A percentile compares a stretch with the other conserved stretches of the same genome.
phyloP scores from a whole-genome alignment of 2,113 vertebrate species.

The Lagopus muta region DNA sequence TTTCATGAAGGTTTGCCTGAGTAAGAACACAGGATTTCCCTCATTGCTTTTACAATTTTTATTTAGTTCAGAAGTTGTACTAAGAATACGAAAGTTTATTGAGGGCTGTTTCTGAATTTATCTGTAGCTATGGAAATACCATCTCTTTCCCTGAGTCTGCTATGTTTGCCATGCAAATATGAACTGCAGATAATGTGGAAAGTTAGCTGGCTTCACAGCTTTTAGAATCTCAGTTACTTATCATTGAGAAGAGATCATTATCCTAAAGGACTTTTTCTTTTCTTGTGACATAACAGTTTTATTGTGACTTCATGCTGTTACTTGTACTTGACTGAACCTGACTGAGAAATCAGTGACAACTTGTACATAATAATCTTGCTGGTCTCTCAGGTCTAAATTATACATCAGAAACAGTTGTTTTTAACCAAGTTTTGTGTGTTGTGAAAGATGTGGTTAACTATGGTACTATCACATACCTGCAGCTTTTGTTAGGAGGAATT shows the following conservation, averaged over 20 bases:
- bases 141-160: background rate
- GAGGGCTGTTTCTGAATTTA: background rate
- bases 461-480: background rate
- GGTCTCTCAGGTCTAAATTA: background rate
- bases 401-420: background rate
- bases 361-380: background rate
- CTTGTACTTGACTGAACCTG: background rate
- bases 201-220: background rate
- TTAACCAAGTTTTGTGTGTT: background rate
- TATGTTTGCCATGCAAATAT: slow-evolving; percentile 29
- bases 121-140: background rate
- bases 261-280: background rate
- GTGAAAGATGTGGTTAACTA: background rate
- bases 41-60: background rate
- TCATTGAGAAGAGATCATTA: background rate
- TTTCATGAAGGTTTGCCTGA: background rate
- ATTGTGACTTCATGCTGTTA: background rate
- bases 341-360: background rate
- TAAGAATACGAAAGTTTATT: background rate
- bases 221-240: background rate
- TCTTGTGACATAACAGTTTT: background rate
- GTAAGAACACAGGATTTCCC: background rate
- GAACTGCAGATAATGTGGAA: background rate
- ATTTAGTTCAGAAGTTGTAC: background rate
- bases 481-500: background rate